Evolutionary conservation across 2,888 invertebrate species (phyloP).

Genomic region (Euzophera pinguis): DNA sequence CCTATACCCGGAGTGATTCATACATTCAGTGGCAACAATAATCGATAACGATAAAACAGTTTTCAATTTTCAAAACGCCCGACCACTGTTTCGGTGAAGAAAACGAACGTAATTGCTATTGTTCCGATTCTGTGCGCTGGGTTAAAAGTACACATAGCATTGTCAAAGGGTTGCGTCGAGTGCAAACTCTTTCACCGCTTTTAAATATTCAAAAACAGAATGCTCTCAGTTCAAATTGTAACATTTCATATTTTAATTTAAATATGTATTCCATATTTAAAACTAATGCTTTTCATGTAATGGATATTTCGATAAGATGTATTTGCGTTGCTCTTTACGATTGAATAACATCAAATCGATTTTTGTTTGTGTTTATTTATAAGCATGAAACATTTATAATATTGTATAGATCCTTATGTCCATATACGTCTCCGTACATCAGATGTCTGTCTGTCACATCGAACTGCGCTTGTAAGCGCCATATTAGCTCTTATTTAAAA

Average conservation of each 20-base stretch:
- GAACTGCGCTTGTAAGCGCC: conserved; percentile 48
- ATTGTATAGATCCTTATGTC: conserved; percentile 20
- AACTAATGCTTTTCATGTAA: too few relatives aligned
- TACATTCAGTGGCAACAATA: conserved; percentile 14
- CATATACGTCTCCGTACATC: conserved; percentile 36
- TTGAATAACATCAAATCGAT: neutral
- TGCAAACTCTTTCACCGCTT: neutral
- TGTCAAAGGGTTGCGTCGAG: neutral
- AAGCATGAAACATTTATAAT: conserved; percentile 4
- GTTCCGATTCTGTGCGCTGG: conserved; percentile 1
- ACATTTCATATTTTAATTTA: too few relatives aligned
- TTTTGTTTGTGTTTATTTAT: conserved; percentile 3
- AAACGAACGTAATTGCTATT: conserved; percentile 7
- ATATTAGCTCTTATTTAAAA: conserved; percentile 64
- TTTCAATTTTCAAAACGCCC: conserved; percentile 27
- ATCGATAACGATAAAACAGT: conserved; percentile 34
- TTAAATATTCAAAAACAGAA: neutral
- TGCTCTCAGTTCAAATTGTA: neutral
- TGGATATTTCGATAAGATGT: too few relatives aligned
- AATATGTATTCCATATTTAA: too few relatives aligned
- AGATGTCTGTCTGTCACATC: conserved; percentile 58
- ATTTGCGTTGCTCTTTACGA: neutral
- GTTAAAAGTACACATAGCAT: neutral
- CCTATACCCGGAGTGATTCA: neutral
- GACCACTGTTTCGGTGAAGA: conserved; percentile 10